Base-by-base conservation (phyloP, 2,113 vertebrate genomes). In the Xenus cinereus region DNA sequence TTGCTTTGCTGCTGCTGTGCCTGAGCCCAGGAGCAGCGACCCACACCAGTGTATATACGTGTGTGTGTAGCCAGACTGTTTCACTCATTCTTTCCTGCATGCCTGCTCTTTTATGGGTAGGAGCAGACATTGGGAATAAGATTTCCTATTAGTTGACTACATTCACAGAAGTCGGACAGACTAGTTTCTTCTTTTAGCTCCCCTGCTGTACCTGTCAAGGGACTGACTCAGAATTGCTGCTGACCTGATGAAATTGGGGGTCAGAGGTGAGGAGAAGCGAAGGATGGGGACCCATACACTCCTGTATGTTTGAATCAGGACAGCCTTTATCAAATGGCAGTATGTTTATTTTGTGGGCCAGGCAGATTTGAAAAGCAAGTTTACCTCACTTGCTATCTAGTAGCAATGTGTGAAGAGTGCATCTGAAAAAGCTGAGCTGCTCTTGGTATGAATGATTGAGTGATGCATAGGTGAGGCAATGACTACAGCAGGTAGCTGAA, bases 321-420 rank as follows among this genome's bases (percentile, higher is more conserved):
- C 14, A 87, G 10, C 28, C 14, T 56, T 56, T 37, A 77, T 32
- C 28, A 87, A 54, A 68, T 9, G 8, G 6, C 48, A 73, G 22
- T 19, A 41, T 32, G 37, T 43, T 89, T 79, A 32, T 76, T 84
- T 63, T 45, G 24, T 32, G 14, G 21, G 10, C 6, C 32, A 59
- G 48, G 39, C 15, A 68, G 63, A 43, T 68, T 50, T 1, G 7
- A 60, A 56, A 84, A 77, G 23, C 19, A 20, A 54, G 15, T 67
- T 57, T 79, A 28, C 46, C 14, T 62, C 41, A 68, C 27, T 22
- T 75, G 56, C 30, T 62, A 21, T 43, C 21, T 72, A 30, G 27
- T 12, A 51, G 21, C 3, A 4, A 20, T 18, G 22, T 4, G 3
- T 24, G 43, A 75, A 48, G 14, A 0, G 0, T 37, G 19, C 21